Conservation (phyloP, 2,888 invertebrate genomes). For the Aethes cnicana region DNA sequence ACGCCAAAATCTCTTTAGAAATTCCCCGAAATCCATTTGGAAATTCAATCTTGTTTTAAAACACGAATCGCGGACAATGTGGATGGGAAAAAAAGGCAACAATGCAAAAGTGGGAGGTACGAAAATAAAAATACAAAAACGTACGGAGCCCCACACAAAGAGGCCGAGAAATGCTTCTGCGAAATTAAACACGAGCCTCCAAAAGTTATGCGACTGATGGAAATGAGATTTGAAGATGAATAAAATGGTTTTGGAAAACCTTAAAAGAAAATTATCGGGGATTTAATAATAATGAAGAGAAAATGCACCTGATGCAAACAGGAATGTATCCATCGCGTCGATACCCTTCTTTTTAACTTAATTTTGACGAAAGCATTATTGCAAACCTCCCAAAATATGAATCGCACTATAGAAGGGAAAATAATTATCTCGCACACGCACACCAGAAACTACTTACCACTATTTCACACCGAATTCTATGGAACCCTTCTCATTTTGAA, state of each 20-base stretch:
- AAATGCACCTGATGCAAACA: too few relatives aligned
- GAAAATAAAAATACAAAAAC: constrained; percentile 53
- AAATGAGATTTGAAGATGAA: neutral
- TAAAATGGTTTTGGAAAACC: neutral
- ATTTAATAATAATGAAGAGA: too few relatives aligned
- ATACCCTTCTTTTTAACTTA: too few relatives aligned
- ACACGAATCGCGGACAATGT: constrained; percentile 32
- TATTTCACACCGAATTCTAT: too few relatives aligned
- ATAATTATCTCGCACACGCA: too few relatives aligned
- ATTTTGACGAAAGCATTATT: too few relatives aligned
- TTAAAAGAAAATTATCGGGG: too few relatives aligned
- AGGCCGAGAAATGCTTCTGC: constrained; percentile 50
- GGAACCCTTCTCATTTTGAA: too few relatives aligned
- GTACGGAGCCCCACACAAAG: constrained; percentile 45
- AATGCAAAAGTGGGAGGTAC: constrained; percentile 58
- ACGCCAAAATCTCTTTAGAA: constrained; percentile 13
- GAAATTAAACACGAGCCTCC: constrained; percentile 42
- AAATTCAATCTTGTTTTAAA: constrained; percentile 29
- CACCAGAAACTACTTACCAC: too few relatives aligned
- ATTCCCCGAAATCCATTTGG: constrained; percentile 12
- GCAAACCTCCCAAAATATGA: too few relatives aligned
- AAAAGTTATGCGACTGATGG: constrained; percentile 26
- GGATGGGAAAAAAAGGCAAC: constrained; percentile 29
- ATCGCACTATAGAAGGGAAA: too few relatives aligned
- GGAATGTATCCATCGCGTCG: too few relatives aligned